A percentile compares a stretch with the other conserved stretches of the same genome.
Evolutionary conservation across 2,888 invertebrate species (phyloP).

Genomic region (Ormyrus rosae): DNA sequence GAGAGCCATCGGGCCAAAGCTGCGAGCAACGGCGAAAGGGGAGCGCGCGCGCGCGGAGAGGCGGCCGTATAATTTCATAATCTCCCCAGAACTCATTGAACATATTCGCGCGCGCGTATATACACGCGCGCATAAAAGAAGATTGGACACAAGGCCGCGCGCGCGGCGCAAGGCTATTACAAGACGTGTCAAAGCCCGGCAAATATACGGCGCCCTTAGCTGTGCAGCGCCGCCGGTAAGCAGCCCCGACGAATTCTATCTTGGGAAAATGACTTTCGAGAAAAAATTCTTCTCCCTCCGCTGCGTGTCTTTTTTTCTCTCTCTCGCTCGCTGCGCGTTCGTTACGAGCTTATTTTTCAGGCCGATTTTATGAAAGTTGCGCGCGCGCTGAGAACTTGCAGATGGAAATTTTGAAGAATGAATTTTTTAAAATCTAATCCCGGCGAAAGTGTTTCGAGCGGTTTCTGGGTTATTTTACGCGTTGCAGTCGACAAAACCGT

Average conservation of each 20-base stretch:
- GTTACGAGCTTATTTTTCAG: no score
- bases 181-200: constrained; percentile 15
- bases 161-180: neutral
- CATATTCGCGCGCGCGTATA: constrained; percentile 14
- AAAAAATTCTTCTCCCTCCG: neutral
- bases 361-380: no score
- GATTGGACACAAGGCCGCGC: constrained; percentile 34
- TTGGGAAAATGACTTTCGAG: constrained; percentile 26
- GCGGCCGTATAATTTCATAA: constrained; percentile 41
- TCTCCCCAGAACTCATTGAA: constrained; percentile 25
- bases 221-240: neutral
- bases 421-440: no score
- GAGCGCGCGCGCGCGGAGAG: neutral
- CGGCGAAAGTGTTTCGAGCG: no score
- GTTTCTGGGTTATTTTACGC: no score
- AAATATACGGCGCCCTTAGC: neutral
- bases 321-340: no score
- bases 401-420: no score
- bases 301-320: no score
- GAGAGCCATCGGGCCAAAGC: neutral
- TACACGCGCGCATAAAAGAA: constrained; percentile 30
- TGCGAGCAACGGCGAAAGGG: neutral
- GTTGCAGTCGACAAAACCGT: no score
- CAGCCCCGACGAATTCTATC: constrained; percentile 2
- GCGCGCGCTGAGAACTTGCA: no score